Conservation (phyloP, 2,113 vertebrate species). For the Erythrocercus mccallii region DNA sequence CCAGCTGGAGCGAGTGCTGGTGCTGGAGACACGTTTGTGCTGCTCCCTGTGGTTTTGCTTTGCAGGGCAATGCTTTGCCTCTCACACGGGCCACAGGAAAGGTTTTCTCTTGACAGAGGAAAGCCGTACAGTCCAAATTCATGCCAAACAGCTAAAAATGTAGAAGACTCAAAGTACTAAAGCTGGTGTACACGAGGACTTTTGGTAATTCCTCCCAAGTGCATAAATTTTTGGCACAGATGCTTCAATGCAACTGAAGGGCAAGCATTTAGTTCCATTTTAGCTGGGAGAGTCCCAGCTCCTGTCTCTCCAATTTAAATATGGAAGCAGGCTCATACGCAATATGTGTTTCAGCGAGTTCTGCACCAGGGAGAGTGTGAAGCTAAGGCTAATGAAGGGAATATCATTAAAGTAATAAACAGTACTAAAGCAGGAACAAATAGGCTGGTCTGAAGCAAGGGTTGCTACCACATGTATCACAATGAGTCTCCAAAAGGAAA, state of each 20-base stretch:
- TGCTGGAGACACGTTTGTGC: not conserved
- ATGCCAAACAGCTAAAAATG: not conserved
- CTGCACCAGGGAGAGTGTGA: not conserved
- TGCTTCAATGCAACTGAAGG: not conserved
- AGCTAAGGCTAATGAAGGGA: not conserved
- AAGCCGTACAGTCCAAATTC: not conserved
- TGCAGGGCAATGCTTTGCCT: not conserved
- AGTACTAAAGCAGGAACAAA: not conserved
- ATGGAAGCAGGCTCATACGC: not conserved
- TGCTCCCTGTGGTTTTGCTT: not conserved
- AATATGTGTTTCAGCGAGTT: not conserved
- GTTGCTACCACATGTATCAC: not conserved
- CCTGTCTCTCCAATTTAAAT: not conserved
- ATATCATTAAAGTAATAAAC: not conserved
- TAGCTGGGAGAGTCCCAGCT: slow-evolving; percentile 34
- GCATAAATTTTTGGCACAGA: slow-evolving; percentile 15
- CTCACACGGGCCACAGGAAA: not conserved
- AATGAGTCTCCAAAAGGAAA: not conserved
- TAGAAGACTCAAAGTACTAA: not conserved
- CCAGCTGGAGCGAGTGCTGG: fast-evolving
- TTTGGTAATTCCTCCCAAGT: slow-evolving; percentile 2
- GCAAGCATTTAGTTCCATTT: slow-evolving; percentile 22
- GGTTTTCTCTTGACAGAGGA: not conserved
- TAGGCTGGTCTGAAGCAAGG: not conserved
- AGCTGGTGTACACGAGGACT: not conserved